Evolutionary conservation across 1,140 invertebrate species (phyloP).

Genomic region (Drosophila sucinea): DNA sequence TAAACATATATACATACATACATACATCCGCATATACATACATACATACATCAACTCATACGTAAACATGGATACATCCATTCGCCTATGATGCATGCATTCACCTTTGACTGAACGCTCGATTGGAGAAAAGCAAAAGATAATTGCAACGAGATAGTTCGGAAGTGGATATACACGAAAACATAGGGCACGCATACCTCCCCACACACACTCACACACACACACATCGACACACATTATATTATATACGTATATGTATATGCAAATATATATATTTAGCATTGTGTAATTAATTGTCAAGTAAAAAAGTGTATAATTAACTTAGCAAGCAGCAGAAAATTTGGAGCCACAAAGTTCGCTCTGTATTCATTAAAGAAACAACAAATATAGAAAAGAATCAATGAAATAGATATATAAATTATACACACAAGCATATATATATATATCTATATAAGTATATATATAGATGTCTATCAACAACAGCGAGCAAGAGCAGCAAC

Average conservation of each 20-base stretch:
- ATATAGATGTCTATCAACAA: constrained; percentile 45
- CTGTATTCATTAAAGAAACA: constrained; percentile 50
- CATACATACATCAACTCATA: constrained; percentile 11
- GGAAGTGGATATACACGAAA: constrained; percentile 28
- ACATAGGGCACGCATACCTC: constrained; percentile 30
- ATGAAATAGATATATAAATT: constrained; percentile 23
- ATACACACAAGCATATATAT: constrained; percentile 4
- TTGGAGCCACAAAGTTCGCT: constrained; percentile 57
- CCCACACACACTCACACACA: constrained; percentile 23
- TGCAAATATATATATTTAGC: constrained; percentile 63
- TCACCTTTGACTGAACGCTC: constrained; percentile 54
- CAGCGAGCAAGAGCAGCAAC: constrained; percentile 32
- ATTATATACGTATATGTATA: constrained; percentile 48
- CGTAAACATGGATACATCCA: not conserved
- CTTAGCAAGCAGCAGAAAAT: constrained; percentile 65
- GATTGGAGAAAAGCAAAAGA: constrained; percentile 42
- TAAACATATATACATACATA: constrained; percentile 21
- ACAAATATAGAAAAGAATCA: constrained; percentile 28
- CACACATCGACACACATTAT: constrained; percentile 8
- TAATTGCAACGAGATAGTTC: constrained; percentile 21
- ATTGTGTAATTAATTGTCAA: constrained; percentile 75
- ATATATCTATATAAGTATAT: constrained; percentile 27
- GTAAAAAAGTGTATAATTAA: constrained; percentile 73
- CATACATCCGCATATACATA: constrained; percentile 7
- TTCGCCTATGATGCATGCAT: constrained; percentile 18